A percentile compares a stretch with the other conserved stretches of the same genome.
Conservation (phyloP, 2,113 vertebrate genomes). For the Macquaria australasica region DNA sequence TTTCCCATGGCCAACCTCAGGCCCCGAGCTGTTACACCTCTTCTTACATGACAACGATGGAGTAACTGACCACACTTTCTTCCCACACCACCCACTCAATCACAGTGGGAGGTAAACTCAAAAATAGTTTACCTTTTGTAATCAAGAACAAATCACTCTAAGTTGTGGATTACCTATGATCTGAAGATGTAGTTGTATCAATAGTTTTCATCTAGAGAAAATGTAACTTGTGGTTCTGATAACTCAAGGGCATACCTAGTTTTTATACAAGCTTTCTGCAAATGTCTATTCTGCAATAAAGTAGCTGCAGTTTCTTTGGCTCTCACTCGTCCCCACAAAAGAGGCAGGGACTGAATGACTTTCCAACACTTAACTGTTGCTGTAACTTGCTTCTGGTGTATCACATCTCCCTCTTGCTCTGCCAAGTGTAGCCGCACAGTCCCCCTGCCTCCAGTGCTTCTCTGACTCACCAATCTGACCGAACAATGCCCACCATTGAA, state of each 20-base stretch:
- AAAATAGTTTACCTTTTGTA: neutral
- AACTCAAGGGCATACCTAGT: neutral
- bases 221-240: neutral
- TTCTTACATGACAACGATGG: conserved; percentile 51
- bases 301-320: conserved; percentile 45
- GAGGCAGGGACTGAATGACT: conserved; percentile 48
- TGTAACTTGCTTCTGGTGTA: conserved; percentile 68
- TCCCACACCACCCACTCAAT: conserved; percentile 48
- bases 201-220: neutral
- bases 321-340: conserved; percentile 48
- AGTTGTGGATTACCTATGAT: neutral
- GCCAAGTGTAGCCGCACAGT: conserved; percentile 71
- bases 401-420: conserved; percentile 72
- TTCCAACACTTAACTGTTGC: conserved; percentile 63
- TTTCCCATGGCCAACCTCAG: conserved; percentile 52
- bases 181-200: neutral
- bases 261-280: conserved; percentile 8
- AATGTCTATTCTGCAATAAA: conserved; percentile 36
- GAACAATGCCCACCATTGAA: conserved; percentile 85
- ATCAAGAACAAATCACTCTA: neutral
- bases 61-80: conserved; percentile 45
- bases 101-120: conserved; percentile 52
- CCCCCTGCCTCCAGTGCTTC: conserved; percentile 45
- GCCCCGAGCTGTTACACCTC: conserved; percentile 41
- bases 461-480: conserved; percentile 74